These are phyloP conservation scores for Struthio camelus DNA, from an alignment of 2,113 vertebrate genomes.

Conservation along the genomic window DNA sequence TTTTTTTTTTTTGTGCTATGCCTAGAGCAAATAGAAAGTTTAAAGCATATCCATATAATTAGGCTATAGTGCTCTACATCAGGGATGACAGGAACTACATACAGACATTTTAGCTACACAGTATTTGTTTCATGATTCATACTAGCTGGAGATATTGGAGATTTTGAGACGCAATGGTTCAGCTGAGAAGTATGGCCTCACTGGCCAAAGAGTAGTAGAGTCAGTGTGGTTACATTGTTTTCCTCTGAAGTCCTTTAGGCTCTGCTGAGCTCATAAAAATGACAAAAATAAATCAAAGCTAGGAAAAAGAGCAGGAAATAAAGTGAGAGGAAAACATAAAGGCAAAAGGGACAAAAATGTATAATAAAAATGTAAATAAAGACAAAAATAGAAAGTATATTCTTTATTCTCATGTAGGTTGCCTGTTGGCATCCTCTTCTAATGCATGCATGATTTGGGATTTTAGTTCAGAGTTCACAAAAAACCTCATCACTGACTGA, in stretches of 20 bases:
- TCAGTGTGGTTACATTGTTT: background rate
- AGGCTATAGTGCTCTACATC: background rate
- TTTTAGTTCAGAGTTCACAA: background rate
- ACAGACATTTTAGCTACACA: background rate
- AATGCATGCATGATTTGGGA: background rate
- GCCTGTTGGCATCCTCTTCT: background rate
- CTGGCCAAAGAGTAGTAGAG: background rate
- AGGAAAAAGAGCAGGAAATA: background rate
- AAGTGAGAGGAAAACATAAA: background rate
- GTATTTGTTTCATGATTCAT: background rate
- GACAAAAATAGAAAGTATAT: background rate
- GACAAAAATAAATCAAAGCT: background rate
- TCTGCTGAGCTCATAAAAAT: background rate
- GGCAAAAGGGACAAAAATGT: background rate
- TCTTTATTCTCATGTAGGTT: background rate
- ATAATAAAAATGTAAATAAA: background rate
- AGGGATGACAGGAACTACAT: background rate
- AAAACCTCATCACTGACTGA: background rate
- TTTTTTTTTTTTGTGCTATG: background rate
- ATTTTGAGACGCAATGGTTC: background rate
- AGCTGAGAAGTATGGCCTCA: background rate
- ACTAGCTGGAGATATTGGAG: background rate
- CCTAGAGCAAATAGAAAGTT: background rate
- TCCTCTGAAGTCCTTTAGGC: background rate
- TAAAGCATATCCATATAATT: accelerated